Conservation (phyloP, 2,888 invertebrate genomes). For the Leistus spinibarbis region DNA sequence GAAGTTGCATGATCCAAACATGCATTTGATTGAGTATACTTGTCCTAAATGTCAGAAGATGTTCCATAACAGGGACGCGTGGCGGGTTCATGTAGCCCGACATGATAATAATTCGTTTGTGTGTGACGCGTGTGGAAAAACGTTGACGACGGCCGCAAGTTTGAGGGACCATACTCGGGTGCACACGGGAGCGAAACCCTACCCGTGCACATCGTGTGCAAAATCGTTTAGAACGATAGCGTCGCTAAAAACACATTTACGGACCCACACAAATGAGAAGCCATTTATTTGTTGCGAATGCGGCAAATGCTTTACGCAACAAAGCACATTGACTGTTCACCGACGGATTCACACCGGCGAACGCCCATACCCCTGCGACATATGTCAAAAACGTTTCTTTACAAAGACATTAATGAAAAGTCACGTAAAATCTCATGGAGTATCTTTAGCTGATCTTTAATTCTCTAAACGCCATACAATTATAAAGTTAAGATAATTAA, state of each 20-base stretch:
- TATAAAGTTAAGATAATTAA: neutral
- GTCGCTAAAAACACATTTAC: constrained; percentile 40
- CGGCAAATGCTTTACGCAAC: constrained; percentile 49
- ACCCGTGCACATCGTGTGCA: constrained; percentile 55
- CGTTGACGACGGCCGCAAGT: constrained; percentile 52
- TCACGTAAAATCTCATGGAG: constrained; percentile 46
- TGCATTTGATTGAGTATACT: constrained; percentile 32
- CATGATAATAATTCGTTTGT: constrained; percentile 31
- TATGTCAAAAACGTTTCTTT: constrained; percentile 52
- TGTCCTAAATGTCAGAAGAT: constrained; percentile 36
- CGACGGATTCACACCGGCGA: constrained; percentile 48
- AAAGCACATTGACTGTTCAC: constrained; percentile 50
- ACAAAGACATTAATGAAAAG: constrained; percentile 43
- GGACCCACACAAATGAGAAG: constrained; percentile 54
- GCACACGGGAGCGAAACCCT: constrained; percentile 57
- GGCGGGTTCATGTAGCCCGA: constrained; percentile 29
- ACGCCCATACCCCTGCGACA: constrained; percentile 57
- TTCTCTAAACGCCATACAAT: constrained; percentile 7
- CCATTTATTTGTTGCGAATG: constrained; percentile 51
- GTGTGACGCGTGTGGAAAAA: constrained; percentile 60
- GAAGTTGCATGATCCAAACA: constrained; percentile 36
- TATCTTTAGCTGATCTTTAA: constrained; percentile 7
- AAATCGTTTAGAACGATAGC: constrained; percentile 39
- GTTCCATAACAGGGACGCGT: neutral
- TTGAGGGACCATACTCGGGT: constrained; percentile 24